Evolutionary conservation across 2,797 vertebrate genomes (phyloP), one percentile per base, ranked within the genome.

Genomic region (Dipus sagitta): DNA sequence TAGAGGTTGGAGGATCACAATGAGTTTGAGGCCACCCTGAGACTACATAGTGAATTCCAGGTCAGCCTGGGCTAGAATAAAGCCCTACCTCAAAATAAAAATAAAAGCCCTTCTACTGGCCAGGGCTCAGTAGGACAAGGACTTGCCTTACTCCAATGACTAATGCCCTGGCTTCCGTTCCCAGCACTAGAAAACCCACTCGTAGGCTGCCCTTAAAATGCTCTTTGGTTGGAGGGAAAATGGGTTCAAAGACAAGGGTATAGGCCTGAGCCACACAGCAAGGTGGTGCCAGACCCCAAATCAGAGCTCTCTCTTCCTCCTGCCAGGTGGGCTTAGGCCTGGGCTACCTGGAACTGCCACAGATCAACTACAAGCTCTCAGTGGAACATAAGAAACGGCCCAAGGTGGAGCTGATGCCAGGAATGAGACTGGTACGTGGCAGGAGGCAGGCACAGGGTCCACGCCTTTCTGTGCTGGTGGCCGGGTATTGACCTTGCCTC

Each of bases 291-390:
- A 21, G 38, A 68, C 42, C 70, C 42, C 68, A 62, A 17, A 3
- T 26, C 52, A 52, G 17, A 58, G 42, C 47, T 80, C 12, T 58
- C 14, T 58, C 65, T 71, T 86, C 14, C 60, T 81, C 17, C 67
- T 82, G 28, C 3, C 94, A 99, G 99, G 99, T 99, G 1, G 99
- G 99, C 6, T 97, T 99, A 13, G 99, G 99, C 20, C 98, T 99
- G 95, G 99, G 99, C 85, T 99, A 99, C 97, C 97, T 99, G 97
- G 99, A 99, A 98, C 98, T 99, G 96, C 99, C 99, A 20, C 99
- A 99, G 98, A 99, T 99, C 91, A 99, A 99, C 98, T 99, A 99
- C 98, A 99, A 99, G 97, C 99, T 99, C 82, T 99, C 99, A 0
- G 99, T 99, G 75, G 99, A 99, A 93, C 99, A 99, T 97, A 99